Evolutionary conservation across 2,797 vertebrate species (phyloP).

Genomic region (Muscicapa comitata): DNA sequence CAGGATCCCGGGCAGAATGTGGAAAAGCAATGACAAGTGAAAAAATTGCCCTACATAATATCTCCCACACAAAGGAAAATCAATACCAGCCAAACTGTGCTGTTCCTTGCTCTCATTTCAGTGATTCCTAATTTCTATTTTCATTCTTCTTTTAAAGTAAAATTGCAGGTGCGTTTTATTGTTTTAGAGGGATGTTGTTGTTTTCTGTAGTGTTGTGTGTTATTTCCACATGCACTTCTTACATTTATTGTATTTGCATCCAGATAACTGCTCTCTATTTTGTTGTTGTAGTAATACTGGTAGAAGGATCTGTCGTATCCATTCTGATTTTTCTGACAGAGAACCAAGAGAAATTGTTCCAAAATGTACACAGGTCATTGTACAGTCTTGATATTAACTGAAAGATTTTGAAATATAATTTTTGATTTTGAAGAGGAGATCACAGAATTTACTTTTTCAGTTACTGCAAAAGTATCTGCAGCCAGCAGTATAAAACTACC

Average conservation of each 20-base stretch:
- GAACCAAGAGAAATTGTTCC: neutral
- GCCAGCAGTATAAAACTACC: neutral
- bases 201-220: neutral
- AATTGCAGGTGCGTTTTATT: neutral
- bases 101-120: neutral
- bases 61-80: neutral
- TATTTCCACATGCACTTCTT: neutral
- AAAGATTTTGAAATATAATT: neutral
- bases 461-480: neutral
- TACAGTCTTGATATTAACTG: neutral
- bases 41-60: constrained; percentile 41
- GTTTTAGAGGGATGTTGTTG: neutral
- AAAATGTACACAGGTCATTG: neutral
- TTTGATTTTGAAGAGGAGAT: neutral
- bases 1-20: neutral
- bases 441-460: neutral
- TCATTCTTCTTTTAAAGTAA: neutral
- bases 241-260: neutral
- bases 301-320: neutral
- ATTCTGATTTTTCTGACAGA: neutral
- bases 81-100: neutral
- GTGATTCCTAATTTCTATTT: neutral
- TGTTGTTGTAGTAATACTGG: neutral
- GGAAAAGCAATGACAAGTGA: constrained; percentile 20
- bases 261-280: neutral